Conservation (phyloP, 1,140 invertebrate genomes). For the Hermetia illucens region DNA sequence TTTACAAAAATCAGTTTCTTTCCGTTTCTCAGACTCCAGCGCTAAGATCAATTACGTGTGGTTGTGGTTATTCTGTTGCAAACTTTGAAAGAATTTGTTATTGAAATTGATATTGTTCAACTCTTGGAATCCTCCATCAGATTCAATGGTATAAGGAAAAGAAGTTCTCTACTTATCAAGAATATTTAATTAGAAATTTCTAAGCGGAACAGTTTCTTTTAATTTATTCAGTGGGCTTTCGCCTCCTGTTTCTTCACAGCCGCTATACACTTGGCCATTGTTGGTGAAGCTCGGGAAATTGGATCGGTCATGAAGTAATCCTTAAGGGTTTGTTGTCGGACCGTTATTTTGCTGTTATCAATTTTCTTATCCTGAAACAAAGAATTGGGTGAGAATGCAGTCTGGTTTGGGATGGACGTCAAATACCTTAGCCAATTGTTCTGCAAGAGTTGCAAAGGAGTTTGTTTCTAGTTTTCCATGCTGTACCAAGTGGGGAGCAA, state of each 20-base stretch:
- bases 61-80: too few species aligned
- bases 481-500: slow-evolving; percentile 77
- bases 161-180: too few species aligned
- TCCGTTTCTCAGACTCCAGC: too few species aligned
- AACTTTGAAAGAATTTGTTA: too few species aligned
- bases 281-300: slow-evolving; percentile 90
- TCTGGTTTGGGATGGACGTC: slow-evolving; percentile 12
- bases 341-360: slow-evolving; percentile 40
- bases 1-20: too few species aligned
- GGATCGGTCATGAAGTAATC: slow-evolving; percentile 98
- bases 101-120: too few species aligned
- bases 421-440: slow-evolving; percentile 50
- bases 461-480: slow-evolving; percentile 76
- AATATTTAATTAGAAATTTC: too few species aligned
- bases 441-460: slow-evolving; percentile 66
- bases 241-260: slow-evolving; percentile 74
- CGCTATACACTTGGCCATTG: slow-evolving; percentile 97
- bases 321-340: slow-evolving; percentile 67
- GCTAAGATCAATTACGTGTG: too few species aligned
- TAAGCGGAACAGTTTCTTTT: too few species aligned
- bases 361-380: slow-evolving; percentile 37
- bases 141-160: too few species aligned
- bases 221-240: too few species aligned
- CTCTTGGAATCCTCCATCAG: too few species aligned
- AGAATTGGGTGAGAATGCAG: background rate